Evolutionary conservation across 2,888 invertebrate species (phyloP), one percentile per base, ranked within the genome.

Genomic region (Thyatira batis): DNA sequence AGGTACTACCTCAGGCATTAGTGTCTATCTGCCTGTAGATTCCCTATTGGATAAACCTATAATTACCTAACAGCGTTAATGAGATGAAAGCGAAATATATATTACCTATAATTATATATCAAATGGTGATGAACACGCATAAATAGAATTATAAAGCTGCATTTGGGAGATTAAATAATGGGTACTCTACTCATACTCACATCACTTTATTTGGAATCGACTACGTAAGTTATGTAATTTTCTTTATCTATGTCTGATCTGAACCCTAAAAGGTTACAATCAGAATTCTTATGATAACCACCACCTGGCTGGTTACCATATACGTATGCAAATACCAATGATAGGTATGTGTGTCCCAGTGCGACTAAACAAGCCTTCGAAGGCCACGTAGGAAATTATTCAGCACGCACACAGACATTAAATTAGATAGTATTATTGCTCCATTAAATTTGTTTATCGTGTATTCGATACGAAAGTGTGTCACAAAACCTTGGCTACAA

Each of bases 1-100:
- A n/a, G n/a, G n/a, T n/a, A n/a, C n/a, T n/a, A n/a, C n/a, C n/a
- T n/a, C n/a, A n/a, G n/a, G n/a, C n/a, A n/a, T n/a, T n/a, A n/a
- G n/a, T n/a, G n/a, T n/a, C n/a, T n/a, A n/a, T n/a, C 60, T 63
- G 60, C 61, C 57, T 52, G 53, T 56, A 59, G 56, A 30, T 61
- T 60, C 52, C 58, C 58, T 57, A 63, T 57, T 57, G 54, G 55
- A 54, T 51, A 2, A 1, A 17, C 3, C 17, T 17, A 17, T 8
- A 17, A 8, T 39, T 17, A n/a, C 39, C 13, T 39, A 17, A 8
- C 13, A 39, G n/a, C n/a, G n/a, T n/a, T n/a, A n/a, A n/a, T n/a
- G n/a, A n/a, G n/a, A n/a, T n/a, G n/a, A n/a, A n/a, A n/a, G n/a
- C n/a, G n/a, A n/a, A n/a, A n/a, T n/a, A n/a, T n/a, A n/a, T n/a